phyloP scores from a whole-genome alignment of 2,888 invertebrate species.

The Andrena bicolor region DNA sequence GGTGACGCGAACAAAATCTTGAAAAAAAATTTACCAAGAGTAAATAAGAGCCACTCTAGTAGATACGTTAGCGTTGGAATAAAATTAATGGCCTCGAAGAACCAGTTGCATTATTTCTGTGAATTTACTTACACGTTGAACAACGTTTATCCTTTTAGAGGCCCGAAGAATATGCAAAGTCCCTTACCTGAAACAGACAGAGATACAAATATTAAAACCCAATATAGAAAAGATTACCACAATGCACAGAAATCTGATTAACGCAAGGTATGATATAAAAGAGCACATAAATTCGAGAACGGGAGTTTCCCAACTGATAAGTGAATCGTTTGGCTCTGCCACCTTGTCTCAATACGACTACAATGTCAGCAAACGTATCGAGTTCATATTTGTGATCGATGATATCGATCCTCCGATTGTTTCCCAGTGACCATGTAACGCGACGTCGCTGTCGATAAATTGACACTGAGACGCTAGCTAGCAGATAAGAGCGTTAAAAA shows the following conservation, averaged over 20 bases:
- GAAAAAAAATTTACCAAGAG: no score
- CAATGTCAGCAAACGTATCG: conserved; percentile 27
- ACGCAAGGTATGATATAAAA: neutral
- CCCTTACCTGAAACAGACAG: conserved; percentile 17
- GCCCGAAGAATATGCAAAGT: neutral
- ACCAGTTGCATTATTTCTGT: no score
- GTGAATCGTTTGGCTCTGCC: neutral
- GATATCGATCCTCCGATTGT: conserved; percentile 35
- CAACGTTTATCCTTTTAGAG: neutral
- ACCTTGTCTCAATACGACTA: conserved; percentile 3
- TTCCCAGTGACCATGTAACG: neutral
- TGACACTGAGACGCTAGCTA: neutral
- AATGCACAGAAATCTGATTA: neutral
- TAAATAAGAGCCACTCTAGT: neutral
- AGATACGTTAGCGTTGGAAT: neutral
- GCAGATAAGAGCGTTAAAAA: conserved; percentile 1
- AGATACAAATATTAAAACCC: neutral
- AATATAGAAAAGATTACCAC: neutral
- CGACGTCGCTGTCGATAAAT: neutral
- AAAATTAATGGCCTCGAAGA: neutral
- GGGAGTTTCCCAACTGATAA: neutral
- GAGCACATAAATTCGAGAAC: neutral
- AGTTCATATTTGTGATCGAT: conserved; percentile 29
- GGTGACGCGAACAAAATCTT: no score
- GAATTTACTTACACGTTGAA: no score